Percentiles rank a stretch among this genome's conserved stretches.
Conservation (phyloP, 2,113 vertebrate species). For the Melanostigma gelatinosum region DNA sequence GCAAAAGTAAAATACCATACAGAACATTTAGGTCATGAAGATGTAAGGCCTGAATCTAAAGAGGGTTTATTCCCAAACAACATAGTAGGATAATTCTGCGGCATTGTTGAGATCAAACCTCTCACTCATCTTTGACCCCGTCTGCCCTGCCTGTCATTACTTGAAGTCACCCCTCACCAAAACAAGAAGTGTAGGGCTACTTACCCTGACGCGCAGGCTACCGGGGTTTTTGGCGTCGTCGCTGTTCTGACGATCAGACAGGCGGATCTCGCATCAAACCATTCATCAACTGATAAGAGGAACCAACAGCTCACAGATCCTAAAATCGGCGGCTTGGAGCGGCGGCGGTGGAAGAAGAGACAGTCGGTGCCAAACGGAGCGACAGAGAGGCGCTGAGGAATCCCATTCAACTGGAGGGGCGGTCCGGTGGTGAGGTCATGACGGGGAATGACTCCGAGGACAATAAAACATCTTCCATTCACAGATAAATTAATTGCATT, state of each 20-base stretch:
- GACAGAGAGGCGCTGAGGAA: slow-evolving; percentile 34
- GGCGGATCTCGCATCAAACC: slow-evolving; percentile 42
- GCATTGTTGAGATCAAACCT: not conserved
- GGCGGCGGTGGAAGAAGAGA: slow-evolving; percentile 15
- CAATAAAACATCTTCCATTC: slow-evolving; percentile 22
- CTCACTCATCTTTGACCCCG: slow-evolving; percentile 38
- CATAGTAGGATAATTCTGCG: not conserved
- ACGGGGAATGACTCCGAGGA: slow-evolving; percentile 58
- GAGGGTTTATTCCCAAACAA: not conserved
- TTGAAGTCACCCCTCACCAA: slow-evolving; percentile 3
- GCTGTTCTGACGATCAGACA: slow-evolving; percentile 48
- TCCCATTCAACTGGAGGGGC: slow-evolving; percentile 73
- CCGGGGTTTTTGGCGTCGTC: slow-evolving; percentile 43
- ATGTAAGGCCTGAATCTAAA: not conserved
- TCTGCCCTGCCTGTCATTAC: slow-evolving; percentile 9
- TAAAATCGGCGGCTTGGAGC: not conserved
- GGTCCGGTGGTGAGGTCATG: slow-evolving; percentile 70
- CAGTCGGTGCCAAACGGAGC: slow-evolving; percentile 49
- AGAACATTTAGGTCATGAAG: not conserved
- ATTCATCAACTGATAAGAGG: slow-evolving; percentile 17
- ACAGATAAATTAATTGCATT: not conserved
- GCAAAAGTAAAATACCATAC: not conserved
- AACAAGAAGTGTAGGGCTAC: slow-evolving; percentile 60
- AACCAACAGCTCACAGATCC: slow-evolving; percentile 18
- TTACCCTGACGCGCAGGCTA: slow-evolving; percentile 69